phyloP scores from a whole-genome alignment of 1,140 invertebrate genomes.

The Macrosteles quadrilineatus region DNA sequence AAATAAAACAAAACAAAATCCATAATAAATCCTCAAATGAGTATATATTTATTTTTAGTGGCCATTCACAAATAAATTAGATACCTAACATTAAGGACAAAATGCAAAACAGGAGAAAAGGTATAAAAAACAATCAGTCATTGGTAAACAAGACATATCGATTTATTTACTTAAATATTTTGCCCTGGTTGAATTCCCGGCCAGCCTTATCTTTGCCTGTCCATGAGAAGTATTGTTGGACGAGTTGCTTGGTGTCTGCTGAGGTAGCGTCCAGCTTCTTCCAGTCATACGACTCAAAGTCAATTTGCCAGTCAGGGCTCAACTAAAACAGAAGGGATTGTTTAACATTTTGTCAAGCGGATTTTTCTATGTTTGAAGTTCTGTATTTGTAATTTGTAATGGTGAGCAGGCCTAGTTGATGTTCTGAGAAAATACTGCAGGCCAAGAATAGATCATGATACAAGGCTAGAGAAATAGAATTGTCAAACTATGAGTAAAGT shows the following conservation, averaged over 20 bases:
- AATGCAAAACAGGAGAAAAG: constrained; percentile 11
- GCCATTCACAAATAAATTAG: constrained; percentile 12
- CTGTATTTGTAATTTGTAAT: too few relatives aligned
- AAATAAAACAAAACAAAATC: background rate
- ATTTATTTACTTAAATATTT: constrained; percentile 92
- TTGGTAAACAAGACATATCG: constrained; percentile 1
- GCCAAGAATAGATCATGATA: too few relatives aligned
- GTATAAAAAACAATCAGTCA: constrained; percentile 21
- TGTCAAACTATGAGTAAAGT: too few relatives aligned
- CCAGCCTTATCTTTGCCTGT: constrained; percentile 83
- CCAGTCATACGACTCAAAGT: constrained; percentile 98
- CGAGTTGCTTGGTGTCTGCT: constrained; percentile 85
- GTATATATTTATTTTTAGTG: background rate
- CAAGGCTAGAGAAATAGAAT: too few relatives aligned
- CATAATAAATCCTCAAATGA: background rate
- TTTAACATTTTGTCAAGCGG: background rate
- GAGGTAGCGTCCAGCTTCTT: constrained; percentile 86
- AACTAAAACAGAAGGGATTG: constrained; percentile 59
- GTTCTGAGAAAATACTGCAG: too few relatives aligned
- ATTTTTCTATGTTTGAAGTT: background rate
- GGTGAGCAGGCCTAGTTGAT: too few relatives aligned
- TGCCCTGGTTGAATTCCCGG: constrained; percentile 96
- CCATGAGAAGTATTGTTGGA: constrained; percentile 94
- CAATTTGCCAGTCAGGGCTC: constrained; percentile 90
- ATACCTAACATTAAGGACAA: background rate